Evolutionary conservation across 1,140 invertebrate genomes (phyloP).

Genomic region (Galendromus occidentalis): DNA sequence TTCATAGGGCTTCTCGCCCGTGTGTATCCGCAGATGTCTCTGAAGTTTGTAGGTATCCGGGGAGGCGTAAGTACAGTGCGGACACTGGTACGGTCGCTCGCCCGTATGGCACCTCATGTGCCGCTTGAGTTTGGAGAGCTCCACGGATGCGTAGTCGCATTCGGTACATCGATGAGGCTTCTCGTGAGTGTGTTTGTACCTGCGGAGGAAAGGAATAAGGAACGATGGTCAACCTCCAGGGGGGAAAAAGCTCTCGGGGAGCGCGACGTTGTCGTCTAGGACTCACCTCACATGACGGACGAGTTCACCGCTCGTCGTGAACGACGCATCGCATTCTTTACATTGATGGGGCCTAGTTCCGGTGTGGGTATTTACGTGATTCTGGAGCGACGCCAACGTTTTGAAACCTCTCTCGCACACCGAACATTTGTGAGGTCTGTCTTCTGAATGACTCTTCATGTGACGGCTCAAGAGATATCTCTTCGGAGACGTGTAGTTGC

Average conservation of each 20-base stretch:
- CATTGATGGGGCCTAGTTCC: conserved; percentile 84
- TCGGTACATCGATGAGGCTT: conserved; percentile 84
- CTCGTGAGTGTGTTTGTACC: conserved; percentile 73
- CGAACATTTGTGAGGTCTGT: conserved; percentile 77
- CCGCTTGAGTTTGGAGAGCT: conserved; percentile 71
- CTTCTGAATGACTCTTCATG: conserved; percentile 86
- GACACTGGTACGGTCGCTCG: conserved; percentile 63
- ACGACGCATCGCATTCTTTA: conserved; percentile 73
- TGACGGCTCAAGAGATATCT: conserved; percentile 71
- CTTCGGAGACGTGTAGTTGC: conserved; percentile 70
- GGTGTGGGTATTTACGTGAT: conserved; percentile 90
- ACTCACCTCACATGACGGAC: conserved; percentile 59
- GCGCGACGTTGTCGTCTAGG: conserved; percentile 18
- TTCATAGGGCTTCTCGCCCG: conserved; percentile 41
- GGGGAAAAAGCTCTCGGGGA: not conserved
- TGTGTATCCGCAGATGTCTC: conserved; percentile 40
- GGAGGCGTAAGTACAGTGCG: conserved; percentile 89
- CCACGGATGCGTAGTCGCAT: conserved; percentile 84
- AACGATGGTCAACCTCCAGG: not conserved
- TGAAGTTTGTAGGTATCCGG: conserved; percentile 89
- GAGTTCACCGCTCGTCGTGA: conserved; percentile 85
- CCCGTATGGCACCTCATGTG: conserved; percentile 84
- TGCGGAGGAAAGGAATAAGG: not conserved
- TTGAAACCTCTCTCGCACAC: conserved; percentile 90
- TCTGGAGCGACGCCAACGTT: conserved; percentile 72